Base-by-base conservation (phyloP, 2,888 invertebrate species). In the Xylota segnis region DNA sequence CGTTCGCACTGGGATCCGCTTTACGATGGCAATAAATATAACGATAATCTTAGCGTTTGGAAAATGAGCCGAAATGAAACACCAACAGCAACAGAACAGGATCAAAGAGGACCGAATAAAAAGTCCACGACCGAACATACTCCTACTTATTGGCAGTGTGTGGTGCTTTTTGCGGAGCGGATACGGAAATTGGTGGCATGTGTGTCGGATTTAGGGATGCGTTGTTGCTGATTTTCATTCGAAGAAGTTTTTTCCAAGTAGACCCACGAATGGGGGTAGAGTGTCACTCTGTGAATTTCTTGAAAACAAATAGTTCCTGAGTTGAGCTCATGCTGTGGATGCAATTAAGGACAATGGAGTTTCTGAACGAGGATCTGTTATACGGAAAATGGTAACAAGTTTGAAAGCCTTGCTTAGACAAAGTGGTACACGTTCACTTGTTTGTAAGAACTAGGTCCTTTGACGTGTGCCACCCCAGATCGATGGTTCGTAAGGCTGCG, bases 11-110 rank as follows among this genome's bases (percentile, higher is more conserved):
- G 65, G 83, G 66, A 71, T 83, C 65, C 58, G 54, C 54, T 83
- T 77, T 77, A 83, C 59, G 83, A 77, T 52, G 50, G 59, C 71
- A 83, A 77, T 77, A 83, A 83, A 77, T 71, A 72, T 77, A 71
- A 77, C 71, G 65, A 71, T 66, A 66, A 77, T 65, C 71, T 77
- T 77, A 77, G 77, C 65, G 58, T 71, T 83, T 72, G 65, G 83
- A 83, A 83, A 83, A 83, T 77, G 72, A 83, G 83, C 71, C 77
- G 54, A 76, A 81, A 65, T 65, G 52, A 66, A 76, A 63, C 70
- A 71, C 43, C 65, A 74, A 40, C 59, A 74, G 50, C 66, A 61
- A 66, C 43, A 68, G n/a, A n/a, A n/a, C 50, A 61, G 77, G 68
- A 77, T 61, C 66, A 58, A 68, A 76, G 29, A 27, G n/a, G 32